Base-by-base conservation (phyloP, 2,888 invertebrate species). In the Trissolcus brochymenae region DNA sequence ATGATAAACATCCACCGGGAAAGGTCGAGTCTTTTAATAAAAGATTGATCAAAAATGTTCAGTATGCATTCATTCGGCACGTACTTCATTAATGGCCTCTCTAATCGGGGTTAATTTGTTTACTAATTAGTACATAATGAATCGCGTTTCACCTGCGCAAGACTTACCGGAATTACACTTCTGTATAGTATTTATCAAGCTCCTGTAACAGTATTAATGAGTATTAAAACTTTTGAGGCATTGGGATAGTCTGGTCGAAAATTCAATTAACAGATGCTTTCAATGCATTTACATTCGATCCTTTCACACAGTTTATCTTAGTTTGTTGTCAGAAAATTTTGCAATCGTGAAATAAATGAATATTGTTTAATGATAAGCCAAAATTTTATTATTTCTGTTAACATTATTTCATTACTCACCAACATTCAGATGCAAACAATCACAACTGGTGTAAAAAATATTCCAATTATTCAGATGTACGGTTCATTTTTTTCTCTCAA, bases 81-180 rank as follows among this genome's bases (percentile, higher is more conserved):
- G 19, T 43, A 55, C 46, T 55, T 46, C 13, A 41, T 54, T 67
- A 67, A 67, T 57, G 35, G 46, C 9, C 43, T 17, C 59, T 51
- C 14, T 67, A 67, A 67, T 67, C 41, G 59, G 17, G 51, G 13
- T 51, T 51, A 61, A 70, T 61, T 70, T 49, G 61, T 70, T 55
- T 49, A 50, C 41, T 50, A 50, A 61, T 61, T 61, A 17, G 49
- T 25, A 19, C 11, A 41, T 70, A 68, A 68, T 54, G 54, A 60
- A 49, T 40, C 35, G 2, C 29, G n/a, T 46, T 53, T 25, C 50
- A 29, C 11, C 46, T 16, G 49, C 29, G 25, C 49, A 9, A 41
- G 16, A 53, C 59, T 60, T 68, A 55, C 60, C 21, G 21, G 49
- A 68, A 61, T 61, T 60, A 68, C 61, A 68, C 43, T 13, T 51